phyloP scores from a whole-genome alignment of 2,797 vertebrate genomes.

The Alosa sapidissima region DNA sequence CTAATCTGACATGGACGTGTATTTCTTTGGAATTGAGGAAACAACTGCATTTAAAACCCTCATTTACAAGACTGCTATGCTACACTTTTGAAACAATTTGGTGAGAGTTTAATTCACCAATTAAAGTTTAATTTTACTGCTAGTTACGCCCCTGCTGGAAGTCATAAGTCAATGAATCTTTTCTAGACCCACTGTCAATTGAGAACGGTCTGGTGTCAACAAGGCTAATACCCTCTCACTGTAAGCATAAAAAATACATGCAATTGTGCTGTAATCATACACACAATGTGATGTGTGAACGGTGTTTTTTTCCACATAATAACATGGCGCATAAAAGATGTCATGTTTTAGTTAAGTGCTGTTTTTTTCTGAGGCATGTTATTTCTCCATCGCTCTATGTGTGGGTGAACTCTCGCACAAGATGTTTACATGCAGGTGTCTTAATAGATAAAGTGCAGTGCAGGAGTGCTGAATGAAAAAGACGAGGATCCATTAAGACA shows the following conservation, averaged over 20 bases:
- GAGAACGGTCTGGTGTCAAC: too few species aligned
- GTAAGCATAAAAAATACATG: not conserved
- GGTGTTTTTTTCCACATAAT: not conserved
- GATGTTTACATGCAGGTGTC: not conserved
- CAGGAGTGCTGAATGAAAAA: not conserved
- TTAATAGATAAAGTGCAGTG: not conserved
- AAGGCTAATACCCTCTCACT: not conserved
- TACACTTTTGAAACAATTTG: too few species aligned
- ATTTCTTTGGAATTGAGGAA: too few species aligned
- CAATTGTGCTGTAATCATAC: not conserved
- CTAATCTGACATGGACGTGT: too few species aligned
- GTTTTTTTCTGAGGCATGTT: not conserved
- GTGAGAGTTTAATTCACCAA: too few species aligned
- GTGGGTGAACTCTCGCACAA: not conserved
- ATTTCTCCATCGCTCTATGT: not conserved
- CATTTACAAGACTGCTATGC: too few species aligned
- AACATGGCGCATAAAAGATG: not conserved
- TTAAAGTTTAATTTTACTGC: too few species aligned
- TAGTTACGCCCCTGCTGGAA: too few species aligned
- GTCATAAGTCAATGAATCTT: too few species aligned
- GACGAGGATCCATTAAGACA: not conserved
- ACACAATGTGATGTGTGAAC: not conserved
- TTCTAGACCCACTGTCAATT: too few species aligned
- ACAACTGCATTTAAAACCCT: too few species aligned
- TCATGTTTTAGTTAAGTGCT: not conserved